phyloP scores from a whole-genome alignment of 37 sponge, comb jelly and placozoan genomes.

The Axinella damicornis region DNA sequence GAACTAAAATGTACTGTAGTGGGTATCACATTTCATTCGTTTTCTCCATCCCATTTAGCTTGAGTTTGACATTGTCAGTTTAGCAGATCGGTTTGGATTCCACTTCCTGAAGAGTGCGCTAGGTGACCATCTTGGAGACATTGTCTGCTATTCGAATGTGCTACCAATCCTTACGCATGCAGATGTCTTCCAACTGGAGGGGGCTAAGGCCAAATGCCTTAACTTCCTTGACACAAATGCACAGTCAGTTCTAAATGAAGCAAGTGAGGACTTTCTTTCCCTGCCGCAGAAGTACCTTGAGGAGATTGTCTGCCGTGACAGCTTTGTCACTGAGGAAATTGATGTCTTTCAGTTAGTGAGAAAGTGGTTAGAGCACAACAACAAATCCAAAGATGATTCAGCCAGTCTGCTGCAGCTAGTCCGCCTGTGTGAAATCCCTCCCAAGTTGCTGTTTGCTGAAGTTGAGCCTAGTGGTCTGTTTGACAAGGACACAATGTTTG shows the following conservation, averaged over 20 bases:
- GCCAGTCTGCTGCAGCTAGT: background rate
- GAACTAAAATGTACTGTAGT: background rate
- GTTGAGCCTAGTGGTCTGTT: slow-evolving; percentile 10
- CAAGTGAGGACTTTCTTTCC: slow-evolving; percentile 2
- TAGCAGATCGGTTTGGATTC: slow-evolving; percentile 64
- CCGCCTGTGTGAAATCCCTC: slow-evolving; percentile 26
- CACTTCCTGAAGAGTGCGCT: slow-evolving; percentile 42
- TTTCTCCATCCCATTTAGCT: too few relatives aligned
- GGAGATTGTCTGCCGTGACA: slow-evolving; percentile 23
- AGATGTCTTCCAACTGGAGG: slow-evolving; percentile 8
- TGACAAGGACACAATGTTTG: background rate
- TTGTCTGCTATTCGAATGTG: slow-evolving; percentile 38
- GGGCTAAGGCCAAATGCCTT: slow-evolving; percentile 23
- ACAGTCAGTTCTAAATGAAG: background rate
- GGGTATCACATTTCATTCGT: too few relatives aligned
- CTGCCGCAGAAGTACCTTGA: background rate
- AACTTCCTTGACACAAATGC: slow-evolving; percentile 39
- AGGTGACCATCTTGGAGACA: slow-evolving; percentile 34
- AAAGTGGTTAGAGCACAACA: slow-evolving; percentile 20
- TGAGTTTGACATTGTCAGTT: slow-evolving; percentile 52
- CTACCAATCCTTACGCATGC: slow-evolving; percentile 28
- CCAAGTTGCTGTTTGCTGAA: background rate
- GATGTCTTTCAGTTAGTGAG: background rate
- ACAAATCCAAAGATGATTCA: background rate
- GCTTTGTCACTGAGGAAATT: background rate